A percentile compares a stretch with the other conserved stretches of the same genome.
phyloP scores from a whole-genome alignment of 2,113 vertebrate genomes.

The Phainopepla nitens region DNA sequence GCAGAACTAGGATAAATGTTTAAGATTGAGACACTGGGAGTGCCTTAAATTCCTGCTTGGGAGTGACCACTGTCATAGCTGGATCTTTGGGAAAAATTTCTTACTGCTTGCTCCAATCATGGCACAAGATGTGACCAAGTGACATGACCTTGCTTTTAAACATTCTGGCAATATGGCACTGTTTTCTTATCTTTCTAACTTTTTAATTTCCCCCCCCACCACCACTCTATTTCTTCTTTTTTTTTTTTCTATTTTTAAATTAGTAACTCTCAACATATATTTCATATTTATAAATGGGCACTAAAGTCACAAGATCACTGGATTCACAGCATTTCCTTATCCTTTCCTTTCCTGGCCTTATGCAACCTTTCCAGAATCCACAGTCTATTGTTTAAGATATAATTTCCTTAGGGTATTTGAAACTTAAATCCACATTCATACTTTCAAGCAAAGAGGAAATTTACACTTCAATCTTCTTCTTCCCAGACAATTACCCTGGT shows the following conservation, averaged over 20 bases:
- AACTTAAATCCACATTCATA: not conserved
- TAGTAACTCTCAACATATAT: not conserved
- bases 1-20: not conserved
- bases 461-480: not conserved
- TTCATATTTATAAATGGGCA: not conserved
- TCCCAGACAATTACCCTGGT: not conserved
- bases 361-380: not conserved
- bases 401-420: not conserved
- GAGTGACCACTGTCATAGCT: not conserved
- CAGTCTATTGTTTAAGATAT: not conserved
- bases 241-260: not conserved
- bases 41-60: not conserved
- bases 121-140: not conserved
- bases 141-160: not conserved
- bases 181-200: not conserved
- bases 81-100: not conserved
- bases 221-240: rapidly evolving
- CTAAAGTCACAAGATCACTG: not conserved
- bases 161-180: not conserved
- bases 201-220: rapidly evolving
- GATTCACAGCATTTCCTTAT: not conserved
- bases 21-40: not conserved
- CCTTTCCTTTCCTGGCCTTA: not conserved
- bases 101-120: not conserved
- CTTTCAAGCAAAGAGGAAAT: not conserved